phyloP scores from a whole-genome alignment of 2,113 vertebrate genomes.

The Dicaeum eximium region DNA sequence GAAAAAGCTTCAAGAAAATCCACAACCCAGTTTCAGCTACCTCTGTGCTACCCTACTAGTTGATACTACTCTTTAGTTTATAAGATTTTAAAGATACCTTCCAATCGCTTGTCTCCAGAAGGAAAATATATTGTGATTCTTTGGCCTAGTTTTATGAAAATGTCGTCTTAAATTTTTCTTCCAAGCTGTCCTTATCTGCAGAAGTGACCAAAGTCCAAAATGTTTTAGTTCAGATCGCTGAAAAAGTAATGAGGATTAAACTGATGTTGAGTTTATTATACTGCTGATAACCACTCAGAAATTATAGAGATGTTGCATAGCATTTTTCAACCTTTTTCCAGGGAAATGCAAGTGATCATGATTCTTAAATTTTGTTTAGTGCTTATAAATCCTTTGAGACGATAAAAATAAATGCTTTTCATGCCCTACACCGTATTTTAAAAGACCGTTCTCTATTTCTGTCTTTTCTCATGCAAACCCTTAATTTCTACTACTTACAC shows the following conservation, averaged over 20 bases:
- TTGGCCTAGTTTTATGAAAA: background rate
- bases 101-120: background rate
- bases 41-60: background rate
- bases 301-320: background rate
- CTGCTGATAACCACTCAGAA: background rate
- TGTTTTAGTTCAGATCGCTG: background rate
- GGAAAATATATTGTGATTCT: background rate
- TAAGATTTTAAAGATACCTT: background rate
- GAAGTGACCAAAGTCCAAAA: background rate
- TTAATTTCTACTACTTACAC: background rate
- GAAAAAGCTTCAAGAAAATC: background rate
- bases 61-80: background rate
- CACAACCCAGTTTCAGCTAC: background rate
- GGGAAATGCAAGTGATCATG: background rate
- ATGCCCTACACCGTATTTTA: background rate
- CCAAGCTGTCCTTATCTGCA: background rate
- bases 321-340: background rate
- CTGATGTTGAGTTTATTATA: accelerated
- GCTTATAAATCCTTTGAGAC: background rate
- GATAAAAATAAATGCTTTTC: background rate
- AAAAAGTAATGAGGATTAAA: background rate
- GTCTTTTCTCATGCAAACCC: background rate
- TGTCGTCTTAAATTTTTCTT: background rate
- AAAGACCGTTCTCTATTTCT: background rate
- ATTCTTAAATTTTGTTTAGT: background rate